Conservation (phyloP, 2,797 vertebrate species). For the Spinus pinus region DNA sequence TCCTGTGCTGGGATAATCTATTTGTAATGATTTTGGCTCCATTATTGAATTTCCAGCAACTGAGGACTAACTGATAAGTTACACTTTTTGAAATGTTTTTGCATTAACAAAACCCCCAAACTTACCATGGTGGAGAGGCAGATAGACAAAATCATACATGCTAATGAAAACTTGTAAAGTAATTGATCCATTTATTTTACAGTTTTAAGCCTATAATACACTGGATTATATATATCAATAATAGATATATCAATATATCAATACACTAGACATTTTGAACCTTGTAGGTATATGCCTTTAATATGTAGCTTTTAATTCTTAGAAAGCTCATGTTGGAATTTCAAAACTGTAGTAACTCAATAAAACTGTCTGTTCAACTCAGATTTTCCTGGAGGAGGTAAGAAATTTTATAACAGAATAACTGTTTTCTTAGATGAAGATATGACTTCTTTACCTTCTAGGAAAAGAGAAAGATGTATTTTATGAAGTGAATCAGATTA, state of each 20-base stretch:
- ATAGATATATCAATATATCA: not conserved
- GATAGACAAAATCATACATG: not conserved
- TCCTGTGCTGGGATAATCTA: not conserved
- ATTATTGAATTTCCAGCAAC: not conserved
- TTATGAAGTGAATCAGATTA: not conserved
- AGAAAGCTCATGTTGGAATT: not conserved
- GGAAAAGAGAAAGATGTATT: not conserved
- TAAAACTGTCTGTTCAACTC: not conserved
- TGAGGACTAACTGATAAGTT: not conserved
- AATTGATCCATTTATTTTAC: not conserved
- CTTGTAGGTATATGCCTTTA: not conserved
- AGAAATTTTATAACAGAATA: not conserved
- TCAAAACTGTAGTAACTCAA: not conserved
- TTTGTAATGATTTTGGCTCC: not conserved
- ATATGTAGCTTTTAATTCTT: not conserved
- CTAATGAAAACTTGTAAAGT: not conserved
- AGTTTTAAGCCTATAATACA: not conserved
- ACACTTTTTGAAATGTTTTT: not conserved
- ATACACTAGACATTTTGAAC: not conserved
- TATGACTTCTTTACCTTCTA: not conserved
- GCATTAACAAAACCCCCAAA: not conserved
- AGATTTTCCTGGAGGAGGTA: not conserved
- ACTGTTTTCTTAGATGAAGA: not conserved
- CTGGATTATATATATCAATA: not conserved
- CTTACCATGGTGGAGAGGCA: rapidly evolving